phyloP scores from a whole-genome alignment of 1,140 invertebrate species.

The Uloborus diversus region DNA sequence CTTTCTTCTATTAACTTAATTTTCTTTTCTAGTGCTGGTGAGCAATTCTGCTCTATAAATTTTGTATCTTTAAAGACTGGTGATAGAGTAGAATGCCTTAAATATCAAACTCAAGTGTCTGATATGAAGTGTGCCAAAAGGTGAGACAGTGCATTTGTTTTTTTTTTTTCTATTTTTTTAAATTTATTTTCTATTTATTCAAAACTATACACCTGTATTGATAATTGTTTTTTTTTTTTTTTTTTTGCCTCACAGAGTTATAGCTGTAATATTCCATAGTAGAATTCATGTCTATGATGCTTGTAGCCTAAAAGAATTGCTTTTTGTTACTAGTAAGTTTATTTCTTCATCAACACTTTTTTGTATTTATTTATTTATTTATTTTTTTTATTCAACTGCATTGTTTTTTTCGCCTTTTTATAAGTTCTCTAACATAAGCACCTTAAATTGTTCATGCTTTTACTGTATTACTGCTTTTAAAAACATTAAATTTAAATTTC shows the following conservation, averaged over 20 bases:
- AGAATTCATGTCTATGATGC: constrained; percentile 92
- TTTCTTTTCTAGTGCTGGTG: constrained; percentile 73
- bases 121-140: constrained; percentile 83
- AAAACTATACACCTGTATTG: background rate
- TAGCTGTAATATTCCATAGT: constrained; percentile 88
- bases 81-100: constrained; percentile 83
- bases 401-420: no score
- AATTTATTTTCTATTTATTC: constrained; percentile 8
- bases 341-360: no score
- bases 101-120: constrained; percentile 89
- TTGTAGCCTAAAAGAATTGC: constrained; percentile 82
- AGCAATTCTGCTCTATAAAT: constrained; percentile 85
- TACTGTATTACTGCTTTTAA: background rate
- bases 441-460: background rate
- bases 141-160: constrained; percentile 53
- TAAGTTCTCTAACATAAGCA: background rate
- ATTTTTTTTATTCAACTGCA: no score
- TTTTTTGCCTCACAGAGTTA: constrained; percentile 65
- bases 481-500: no score
- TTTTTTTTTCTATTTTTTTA: constrained; percentile 69
- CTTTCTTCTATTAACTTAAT: background rate
- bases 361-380: no score
- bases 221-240: constrained; percentile 14
- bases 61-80: constrained; percentile 90
- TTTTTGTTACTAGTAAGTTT: constrained; percentile 79